Percentiles rank a stretch among this genome's conserved stretches.
Conservation (phyloP, 2,113 vertebrate genomes). For the Pachypanchax playfairii region DNA sequence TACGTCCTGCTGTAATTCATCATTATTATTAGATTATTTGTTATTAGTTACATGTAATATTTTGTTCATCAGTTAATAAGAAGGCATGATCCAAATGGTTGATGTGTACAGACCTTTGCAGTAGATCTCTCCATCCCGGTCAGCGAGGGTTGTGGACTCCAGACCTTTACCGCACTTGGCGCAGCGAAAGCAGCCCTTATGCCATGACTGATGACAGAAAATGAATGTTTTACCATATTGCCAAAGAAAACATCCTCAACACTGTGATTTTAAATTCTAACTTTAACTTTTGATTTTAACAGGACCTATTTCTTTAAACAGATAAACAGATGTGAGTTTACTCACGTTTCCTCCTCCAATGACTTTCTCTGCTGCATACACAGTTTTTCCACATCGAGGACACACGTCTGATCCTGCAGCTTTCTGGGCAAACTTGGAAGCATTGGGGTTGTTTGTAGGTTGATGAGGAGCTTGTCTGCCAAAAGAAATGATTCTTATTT, state of each 20-base stretch:
- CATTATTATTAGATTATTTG: no score
- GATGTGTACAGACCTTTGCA: slow-evolving; percentile 87
- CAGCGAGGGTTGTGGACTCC: slow-evolving; percentile 94
- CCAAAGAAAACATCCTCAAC: neutral
- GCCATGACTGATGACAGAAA: slow-evolving; percentile 85
- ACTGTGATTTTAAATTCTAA: neutral
- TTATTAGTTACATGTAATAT: no score
- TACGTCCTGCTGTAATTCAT: no score
- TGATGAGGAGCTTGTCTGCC: slow-evolving; percentile 76
- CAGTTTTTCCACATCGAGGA: slow-evolving; percentile 87
- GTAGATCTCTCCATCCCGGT: slow-evolving; percentile 95
- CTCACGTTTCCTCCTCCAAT: slow-evolving; percentile 93
- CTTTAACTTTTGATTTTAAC: neutral
- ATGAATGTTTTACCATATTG: neutral
- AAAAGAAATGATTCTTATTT: neutral
- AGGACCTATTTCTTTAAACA: no score
- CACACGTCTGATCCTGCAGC: slow-evolving; percentile 85
- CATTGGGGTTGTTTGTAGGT: slow-evolving; percentile 87
- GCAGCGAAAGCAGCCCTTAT: slow-evolving; percentile 94
- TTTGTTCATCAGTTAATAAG: no score
- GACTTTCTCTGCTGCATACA: slow-evolving; percentile 95
- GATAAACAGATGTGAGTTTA: neutral
- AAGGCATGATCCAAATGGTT: no score
- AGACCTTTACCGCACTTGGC: slow-evolving; percentile 95
- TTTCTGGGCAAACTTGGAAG: slow-evolving; percentile 88